Percentiles rank a stretch among this genome's conserved stretches.
Evolutionary conservation across 2,113 vertebrate genomes (phyloP).

Genomic region (Murina feae): DNA sequence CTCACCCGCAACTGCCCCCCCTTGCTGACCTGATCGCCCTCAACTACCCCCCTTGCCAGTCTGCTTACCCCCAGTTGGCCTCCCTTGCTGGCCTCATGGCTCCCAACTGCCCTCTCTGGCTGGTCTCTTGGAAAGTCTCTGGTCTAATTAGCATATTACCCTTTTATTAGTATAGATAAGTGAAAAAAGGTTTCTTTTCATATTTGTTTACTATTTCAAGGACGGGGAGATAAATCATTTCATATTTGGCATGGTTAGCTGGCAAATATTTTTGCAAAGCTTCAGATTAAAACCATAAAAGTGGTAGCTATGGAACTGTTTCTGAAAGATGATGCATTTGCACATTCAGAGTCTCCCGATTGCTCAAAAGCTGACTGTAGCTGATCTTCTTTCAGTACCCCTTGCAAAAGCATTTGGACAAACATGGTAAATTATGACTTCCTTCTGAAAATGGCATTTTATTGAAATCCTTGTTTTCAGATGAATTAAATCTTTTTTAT

Average conservation of each 20-base stretch:
- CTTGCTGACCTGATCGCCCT: too few species aligned
- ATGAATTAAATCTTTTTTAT: neutral
- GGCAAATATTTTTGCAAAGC: neutral
- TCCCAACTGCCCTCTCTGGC: too few species aligned
- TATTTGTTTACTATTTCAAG: neutral
- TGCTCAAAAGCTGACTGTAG: neutral
- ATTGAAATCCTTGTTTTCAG: neutral
- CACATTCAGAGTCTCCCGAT: neutral
- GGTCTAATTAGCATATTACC: too few species aligned
- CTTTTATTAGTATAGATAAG: too few species aligned
- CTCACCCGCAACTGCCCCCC: too few species aligned
- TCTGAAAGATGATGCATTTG: neutral
- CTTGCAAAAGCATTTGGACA: neutral
- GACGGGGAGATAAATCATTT: neutral
- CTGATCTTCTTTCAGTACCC: neutral
- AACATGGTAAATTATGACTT: neutral
- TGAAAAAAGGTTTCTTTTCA: neutral
- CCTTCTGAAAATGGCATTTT: constrained; percentile 24
- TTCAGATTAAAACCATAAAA: neutral
- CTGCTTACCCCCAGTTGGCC: too few species aligned
- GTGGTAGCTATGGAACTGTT: neutral
- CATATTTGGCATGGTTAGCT: neutral
- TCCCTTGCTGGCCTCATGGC: too few species aligned
- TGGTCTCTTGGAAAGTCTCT: too few species aligned
- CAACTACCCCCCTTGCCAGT: too few species aligned